These are phyloP conservation scores for Drosophila picticornis DNA, from an alignment of 2,888 invertebrate species.

Conservation along the genomic window DNA sequence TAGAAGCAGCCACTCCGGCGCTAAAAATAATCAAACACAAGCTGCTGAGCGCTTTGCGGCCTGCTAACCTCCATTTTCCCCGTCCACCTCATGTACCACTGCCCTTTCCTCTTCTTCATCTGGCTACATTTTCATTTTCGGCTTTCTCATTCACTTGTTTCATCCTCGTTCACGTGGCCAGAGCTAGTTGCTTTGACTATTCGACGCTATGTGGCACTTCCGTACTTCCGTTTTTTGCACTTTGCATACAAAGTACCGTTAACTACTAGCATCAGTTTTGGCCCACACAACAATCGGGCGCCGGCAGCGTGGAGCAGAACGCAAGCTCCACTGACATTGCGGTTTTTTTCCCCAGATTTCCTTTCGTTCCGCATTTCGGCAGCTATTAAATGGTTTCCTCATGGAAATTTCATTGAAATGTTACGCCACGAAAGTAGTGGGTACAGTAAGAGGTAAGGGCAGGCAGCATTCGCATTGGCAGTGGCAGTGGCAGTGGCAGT, in stretches of 20 bases:
- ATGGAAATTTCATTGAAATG: constrained; percentile 80
- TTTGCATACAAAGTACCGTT: constrained; percentile 84
- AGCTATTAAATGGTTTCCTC: constrained; percentile 76
- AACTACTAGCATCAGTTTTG: constrained; percentile 77
- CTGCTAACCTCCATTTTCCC: background rate
- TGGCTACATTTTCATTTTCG: background rate
- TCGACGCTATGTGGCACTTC: constrained; percentile 50
- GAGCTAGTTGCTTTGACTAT: constrained; percentile 58
- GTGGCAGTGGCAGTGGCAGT: background rate
- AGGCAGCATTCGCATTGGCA: background rate
- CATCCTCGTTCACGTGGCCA: constrained; percentile 29
- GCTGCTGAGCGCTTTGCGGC: constrained; percentile 62
- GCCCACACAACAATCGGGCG: constrained; percentile 61
- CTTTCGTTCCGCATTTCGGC: constrained; percentile 60
- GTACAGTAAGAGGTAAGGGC: background rate
- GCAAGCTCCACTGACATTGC: constrained; percentile 41
- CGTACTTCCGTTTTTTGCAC: constrained; percentile 75
- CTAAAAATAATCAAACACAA: constrained; percentile 73
- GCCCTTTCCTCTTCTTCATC: background rate
- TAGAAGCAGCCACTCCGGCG: constrained; percentile 25
- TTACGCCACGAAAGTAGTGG: constrained; percentile 42
- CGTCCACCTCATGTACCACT: background rate
- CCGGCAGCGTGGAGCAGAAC: background rate
- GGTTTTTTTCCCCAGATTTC: constrained; percentile 64
- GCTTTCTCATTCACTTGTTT: background rate